Conservation (phyloP, 2,888 invertebrate genomes). For the Drosophila formosana region DNA sequence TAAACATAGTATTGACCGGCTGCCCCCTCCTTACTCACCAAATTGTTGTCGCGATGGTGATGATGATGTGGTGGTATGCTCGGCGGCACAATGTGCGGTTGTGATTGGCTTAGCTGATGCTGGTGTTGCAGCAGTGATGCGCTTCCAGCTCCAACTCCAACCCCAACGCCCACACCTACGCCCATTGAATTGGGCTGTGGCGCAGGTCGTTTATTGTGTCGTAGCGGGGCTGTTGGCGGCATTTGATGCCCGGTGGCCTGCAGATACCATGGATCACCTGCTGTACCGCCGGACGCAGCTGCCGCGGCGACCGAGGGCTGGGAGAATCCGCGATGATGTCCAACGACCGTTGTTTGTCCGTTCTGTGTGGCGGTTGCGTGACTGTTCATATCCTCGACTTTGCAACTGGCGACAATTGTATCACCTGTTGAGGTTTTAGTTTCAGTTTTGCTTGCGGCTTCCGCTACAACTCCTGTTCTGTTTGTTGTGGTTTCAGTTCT, state of each 20-base stretch:
- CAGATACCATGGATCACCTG: conserved; percentile 85
- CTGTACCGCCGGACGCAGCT: conserved; percentile 75
- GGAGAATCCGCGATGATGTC: conserved; percentile 85
- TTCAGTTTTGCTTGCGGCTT: conserved; percentile 22
- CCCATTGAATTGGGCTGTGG: conserved; percentile 82
- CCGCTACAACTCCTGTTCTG: conserved; percentile 9
- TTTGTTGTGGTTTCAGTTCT: conserved; percentile 11
- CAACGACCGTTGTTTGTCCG: conserved; percentile 85
- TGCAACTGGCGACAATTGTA: conserved; percentile 43
- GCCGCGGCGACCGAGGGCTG: conserved; percentile 83
- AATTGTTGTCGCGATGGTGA: conserved; percentile 81
- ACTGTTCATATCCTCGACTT: conserved; percentile 84
- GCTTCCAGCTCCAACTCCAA: conserved; percentile 35
- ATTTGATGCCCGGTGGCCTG: conserved; percentile 85
- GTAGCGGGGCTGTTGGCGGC: conserved; percentile 85
- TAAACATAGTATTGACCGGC: too few relatives aligned
- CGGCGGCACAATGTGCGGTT: conserved; percentile 85
- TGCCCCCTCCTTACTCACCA: conserved; percentile 53
- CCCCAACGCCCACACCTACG: conserved; percentile 55
- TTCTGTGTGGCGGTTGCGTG: conserved; percentile 85
- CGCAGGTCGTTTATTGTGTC: conserved; percentile 86
- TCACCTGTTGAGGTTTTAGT: conserved; percentile 36
- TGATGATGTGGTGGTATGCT: conserved; percentile 83
- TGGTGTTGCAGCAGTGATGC: conserved; percentile 80
- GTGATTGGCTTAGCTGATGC: conserved; percentile 84